Conservation (phyloP, 2,888 invertebrate species). For the Tachina fera region DNA sequence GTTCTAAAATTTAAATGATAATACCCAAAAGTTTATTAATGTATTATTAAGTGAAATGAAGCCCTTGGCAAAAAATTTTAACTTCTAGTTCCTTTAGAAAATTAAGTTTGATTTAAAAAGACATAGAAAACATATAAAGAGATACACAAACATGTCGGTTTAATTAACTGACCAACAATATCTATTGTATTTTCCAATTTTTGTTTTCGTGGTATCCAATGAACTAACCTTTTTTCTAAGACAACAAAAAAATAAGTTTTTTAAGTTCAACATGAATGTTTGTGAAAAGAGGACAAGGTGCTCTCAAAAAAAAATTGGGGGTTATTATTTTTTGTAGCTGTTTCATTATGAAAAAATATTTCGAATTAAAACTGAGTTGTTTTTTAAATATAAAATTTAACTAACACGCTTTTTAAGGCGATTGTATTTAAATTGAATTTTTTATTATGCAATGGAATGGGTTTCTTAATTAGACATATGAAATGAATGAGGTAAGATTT, state of each 20-base stretch:
- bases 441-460: background rate
- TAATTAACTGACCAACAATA: constrained; percentile 2
- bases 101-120: constrained; percentile 7
- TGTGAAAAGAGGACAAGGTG: constrained; percentile 6
- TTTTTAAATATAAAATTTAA: background rate
- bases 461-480: background rate
- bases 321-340: background rate
- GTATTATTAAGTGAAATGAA: background rate
- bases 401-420: too few relatives aligned
- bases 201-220: background rate
- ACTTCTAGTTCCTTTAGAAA: background rate
- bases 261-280: background rate
- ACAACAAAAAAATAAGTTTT: background rate
- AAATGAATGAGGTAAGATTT: background rate
- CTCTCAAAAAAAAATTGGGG: background rate
- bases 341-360: background rate
- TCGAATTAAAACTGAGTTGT: background rate
- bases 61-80: background rate
- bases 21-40: too few relatives aligned
- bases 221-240: background rate
- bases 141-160: background rate
- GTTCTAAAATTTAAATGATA: too few relatives aligned
- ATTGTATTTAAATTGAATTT: background rate
- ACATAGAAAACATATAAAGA: background rate
- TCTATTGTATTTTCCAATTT: background rate